Conservation (phyloP, 2,888 invertebrate species). For the Pherbina coryleti region DNA sequence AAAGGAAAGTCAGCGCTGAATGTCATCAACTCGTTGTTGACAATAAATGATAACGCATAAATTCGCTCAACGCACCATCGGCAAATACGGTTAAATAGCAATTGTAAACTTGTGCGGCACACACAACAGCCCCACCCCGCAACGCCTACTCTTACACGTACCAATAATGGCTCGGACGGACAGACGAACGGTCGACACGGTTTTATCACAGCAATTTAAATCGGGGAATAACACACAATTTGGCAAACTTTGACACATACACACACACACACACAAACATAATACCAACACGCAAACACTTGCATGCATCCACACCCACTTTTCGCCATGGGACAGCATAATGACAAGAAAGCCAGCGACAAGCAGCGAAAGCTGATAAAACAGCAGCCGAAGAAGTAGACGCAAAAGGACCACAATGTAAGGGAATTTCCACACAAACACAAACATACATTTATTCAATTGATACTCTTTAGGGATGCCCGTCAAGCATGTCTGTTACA, state of each 20-base stretch:
- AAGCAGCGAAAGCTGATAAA: neutral
- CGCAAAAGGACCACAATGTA: neutral
- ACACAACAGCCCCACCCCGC: neutral
- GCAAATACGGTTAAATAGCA: conserved; percentile 29
- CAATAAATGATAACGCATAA: conserved; percentile 64
- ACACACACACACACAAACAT: conserved; percentile 26
- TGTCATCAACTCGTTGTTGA: conserved; percentile 55
- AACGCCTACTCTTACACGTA: neutral
- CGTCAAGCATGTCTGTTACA: conserved; percentile 54
- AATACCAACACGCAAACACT: conserved; percentile 33
- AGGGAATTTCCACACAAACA: conserved; percentile 4
- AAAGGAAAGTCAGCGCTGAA: neutral
- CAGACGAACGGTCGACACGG: neutral
- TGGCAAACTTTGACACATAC: conserved; percentile 36
- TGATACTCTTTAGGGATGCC: neutral
- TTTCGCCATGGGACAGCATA: neutral
- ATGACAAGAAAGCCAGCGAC: neutral
- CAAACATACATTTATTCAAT: conserved; percentile 9
- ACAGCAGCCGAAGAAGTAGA: neutral
- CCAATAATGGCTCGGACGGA: neutral
- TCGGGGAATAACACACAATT: conserved; percentile 28
- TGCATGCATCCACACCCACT: conserved; percentile 27
- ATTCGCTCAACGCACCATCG: conserved; percentile 51
- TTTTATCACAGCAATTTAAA: conserved; percentile 16
- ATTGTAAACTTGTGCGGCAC: conserved; percentile 26